Percentiles rank a stretch among this genome's conserved stretches.
Evolutionary conservation across 2,797 vertebrate species (phyloP).

Genomic region (Danio tinwini): DNA sequence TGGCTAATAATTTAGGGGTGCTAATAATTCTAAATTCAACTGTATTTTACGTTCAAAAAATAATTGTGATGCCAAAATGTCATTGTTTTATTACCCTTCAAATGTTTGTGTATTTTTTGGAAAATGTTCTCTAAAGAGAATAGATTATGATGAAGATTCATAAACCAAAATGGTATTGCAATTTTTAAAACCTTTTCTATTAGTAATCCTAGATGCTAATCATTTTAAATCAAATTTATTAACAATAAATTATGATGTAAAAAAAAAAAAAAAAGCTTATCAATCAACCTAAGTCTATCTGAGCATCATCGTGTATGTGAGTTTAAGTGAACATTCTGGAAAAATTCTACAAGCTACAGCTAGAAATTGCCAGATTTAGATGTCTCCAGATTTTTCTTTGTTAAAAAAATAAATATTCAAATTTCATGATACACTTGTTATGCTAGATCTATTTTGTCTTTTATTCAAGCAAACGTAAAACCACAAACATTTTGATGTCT

Average conservation of each 20-base stretch:
- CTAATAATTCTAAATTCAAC: too few species aligned
- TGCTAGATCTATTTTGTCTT: neutral
- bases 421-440: neutral
- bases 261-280: too few species aligned
- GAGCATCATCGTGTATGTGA: neutral
- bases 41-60: too few species aligned
- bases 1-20: too few species aligned
- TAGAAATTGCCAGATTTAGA: neutral
- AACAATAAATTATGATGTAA: too few species aligned
- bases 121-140: neutral
- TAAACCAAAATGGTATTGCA: too few species aligned
- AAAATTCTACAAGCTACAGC: neutral
- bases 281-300: neutral
- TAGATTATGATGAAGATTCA: neutral
- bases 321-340: slow-evolving; percentile 15
- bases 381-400: neutral
- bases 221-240: too few species aligned
- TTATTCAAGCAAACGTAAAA: neutral
- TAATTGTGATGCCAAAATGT: neutral
- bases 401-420: neutral
- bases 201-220: too few species aligned
- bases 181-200: too few species aligned
- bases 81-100: too few species aligned
- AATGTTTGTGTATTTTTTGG: neutral
- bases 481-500: neutral